Evolutionary conservation across 1,140 invertebrate species (phyloP).

Genomic region (Listronotus oregonensis): DNA sequence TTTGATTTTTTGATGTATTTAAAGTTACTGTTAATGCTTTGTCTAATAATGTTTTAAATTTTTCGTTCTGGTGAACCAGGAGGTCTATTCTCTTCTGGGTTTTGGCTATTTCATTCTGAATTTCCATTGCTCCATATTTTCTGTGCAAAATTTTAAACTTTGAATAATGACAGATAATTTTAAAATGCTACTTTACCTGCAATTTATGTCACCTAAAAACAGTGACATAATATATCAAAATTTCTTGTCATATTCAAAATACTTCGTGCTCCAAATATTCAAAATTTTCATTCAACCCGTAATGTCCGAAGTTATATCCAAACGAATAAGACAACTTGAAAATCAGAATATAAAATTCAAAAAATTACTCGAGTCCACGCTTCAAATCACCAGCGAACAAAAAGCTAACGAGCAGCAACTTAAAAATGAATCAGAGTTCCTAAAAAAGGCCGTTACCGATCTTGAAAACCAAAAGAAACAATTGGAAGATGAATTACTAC

Average conservation of each 20-base stretch:
- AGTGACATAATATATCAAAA: background rate
- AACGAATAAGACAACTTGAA: conserved; percentile 20
- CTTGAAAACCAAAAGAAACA: conserved; percentile 30
- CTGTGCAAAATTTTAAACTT: conserved; percentile 11
- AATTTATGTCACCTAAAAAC: background rate
- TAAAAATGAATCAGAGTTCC: conserved; percentile 9
- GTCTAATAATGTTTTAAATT: conserved; percentile 34
- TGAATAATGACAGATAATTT: background rate
- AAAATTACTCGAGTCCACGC: conserved; percentile 19
- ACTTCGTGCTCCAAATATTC: too few species aligned
- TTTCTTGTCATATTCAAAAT: too few species aligned
- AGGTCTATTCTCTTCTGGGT: conserved; percentile 22
- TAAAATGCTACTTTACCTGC: background rate
- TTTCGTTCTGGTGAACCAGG: conserved; percentile 32
- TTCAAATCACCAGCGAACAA: conserved; percentile 21
- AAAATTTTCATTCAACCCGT: background rate
- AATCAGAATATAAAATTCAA: conserved; percentile 28
- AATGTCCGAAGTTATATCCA: conserved; percentile 23
- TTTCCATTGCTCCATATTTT: conserved; percentile 33
- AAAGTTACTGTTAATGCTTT: conserved; percentile 26
- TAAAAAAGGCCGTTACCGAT: conserved; percentile 12
- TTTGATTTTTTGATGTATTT: conserved; percentile 13
- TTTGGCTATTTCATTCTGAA: conserved; percentile 37
- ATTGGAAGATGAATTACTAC: conserved; percentile 17
- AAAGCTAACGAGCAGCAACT: conserved; percentile 7